Conservation (phyloP, 2,888 invertebrate genomes). For the Monoplex corrugatus region DNA sequence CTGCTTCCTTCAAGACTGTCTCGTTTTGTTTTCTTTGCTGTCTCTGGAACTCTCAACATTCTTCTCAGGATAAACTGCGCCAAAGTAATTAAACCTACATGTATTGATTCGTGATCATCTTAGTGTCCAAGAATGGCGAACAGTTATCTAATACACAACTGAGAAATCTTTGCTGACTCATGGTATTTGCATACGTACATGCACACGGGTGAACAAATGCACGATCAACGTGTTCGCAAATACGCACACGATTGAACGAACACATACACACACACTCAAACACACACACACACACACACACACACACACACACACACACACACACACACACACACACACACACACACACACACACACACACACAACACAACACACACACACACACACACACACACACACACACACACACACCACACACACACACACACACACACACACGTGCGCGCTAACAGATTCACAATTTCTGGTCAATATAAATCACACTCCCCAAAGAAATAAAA, state of each 20-base stretch:
- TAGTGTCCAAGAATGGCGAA: not conserved
- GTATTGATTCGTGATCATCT: too few species aligned
- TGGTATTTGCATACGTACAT: not conserved
- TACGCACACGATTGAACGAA: not conserved
- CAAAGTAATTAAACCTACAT: too few species aligned
- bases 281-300: not conserved
- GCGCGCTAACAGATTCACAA: too few species aligned
- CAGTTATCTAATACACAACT: not conserved
- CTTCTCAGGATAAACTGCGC: too few species aligned
- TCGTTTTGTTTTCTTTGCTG: too few species aligned
- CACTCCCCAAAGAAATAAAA: not conserved
- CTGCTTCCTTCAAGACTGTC: too few species aligned
- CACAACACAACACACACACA: not conserved
- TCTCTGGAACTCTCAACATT: too few species aligned
- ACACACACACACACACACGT: too few species aligned
- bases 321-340: not conserved
- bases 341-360: not conserved
- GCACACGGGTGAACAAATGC: not conserved
- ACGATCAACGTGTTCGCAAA: not conserved
- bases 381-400: constrained; percentile 27
- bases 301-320: not conserved
- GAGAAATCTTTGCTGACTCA: not conserved
- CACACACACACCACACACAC: too few species aligned
- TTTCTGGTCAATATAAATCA: not conserved
- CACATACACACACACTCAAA: not conserved